Evolutionary conservation across 2,888 invertebrate species (phyloP).

Genomic region (Pristionchus entomophagus): DNA sequence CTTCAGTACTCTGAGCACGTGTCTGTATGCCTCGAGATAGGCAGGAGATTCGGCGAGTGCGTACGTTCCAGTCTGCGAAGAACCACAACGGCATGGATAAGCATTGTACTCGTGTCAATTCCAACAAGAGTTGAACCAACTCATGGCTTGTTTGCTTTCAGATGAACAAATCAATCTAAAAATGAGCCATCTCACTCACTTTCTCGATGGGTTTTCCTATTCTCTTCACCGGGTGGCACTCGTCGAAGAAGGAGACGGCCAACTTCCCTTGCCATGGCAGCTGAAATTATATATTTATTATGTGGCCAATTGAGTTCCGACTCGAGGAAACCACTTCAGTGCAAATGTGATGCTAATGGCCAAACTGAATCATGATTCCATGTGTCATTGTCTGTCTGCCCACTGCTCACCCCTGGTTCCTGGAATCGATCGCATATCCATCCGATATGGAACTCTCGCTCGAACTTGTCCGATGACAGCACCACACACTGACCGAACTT

Average conservation of each 20-base stretch:
- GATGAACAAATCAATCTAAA: too few relatives aligned
- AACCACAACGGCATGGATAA: conserved; percentile 41
- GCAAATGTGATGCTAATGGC: too few relatives aligned
- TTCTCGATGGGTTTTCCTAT: not conserved
- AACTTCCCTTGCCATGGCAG: conserved; percentile 52
- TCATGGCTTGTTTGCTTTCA: not conserved
- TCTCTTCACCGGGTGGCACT: not conserved
- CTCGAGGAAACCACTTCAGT: too few relatives aligned
- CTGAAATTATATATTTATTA: too few relatives aligned
- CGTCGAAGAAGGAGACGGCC: conserved; percentile 49
- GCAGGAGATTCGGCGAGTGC: conserved; percentile 86
- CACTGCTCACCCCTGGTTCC: conserved; percentile 64
- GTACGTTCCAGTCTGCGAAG: conserved; percentile 47
- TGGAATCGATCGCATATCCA: conserved; percentile 82
- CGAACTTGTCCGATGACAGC: conserved; percentile 84
- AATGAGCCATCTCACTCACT: not conserved
- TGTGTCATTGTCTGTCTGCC: not conserved
- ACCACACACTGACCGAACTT: conserved; percentile 78
- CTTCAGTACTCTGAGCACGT: conserved; percentile 84
- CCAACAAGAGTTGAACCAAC: not conserved
- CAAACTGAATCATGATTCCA: too few relatives aligned
- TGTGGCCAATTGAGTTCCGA: too few relatives aligned
- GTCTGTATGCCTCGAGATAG: conserved; percentile 88
- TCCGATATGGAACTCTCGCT: conserved; percentile 83
- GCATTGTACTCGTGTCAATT: conserved; percentile 54